A percentile compares a stretch with the other conserved stretches of the same genome.
phyloP scores from a whole-genome alignment of 2,797 vertebrate species.

The Clarias laeviceps region DNA sequence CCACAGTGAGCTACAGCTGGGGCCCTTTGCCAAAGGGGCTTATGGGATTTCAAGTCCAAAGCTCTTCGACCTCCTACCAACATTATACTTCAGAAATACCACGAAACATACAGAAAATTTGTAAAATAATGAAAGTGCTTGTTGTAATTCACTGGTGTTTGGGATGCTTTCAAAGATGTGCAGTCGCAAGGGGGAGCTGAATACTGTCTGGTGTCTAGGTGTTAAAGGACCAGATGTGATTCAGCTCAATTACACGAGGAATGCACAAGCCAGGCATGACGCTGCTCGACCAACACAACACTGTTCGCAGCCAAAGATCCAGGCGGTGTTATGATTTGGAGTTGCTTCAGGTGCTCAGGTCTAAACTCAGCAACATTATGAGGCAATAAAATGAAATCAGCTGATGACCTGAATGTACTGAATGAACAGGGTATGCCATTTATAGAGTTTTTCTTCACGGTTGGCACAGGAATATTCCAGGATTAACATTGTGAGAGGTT shows the following conservation, averaged over 20 bases:
- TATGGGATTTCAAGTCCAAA: conserved; percentile 31
- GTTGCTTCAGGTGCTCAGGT: too few relatives aligned
- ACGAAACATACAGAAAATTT: not conserved
- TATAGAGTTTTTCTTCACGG: too few relatives aligned
- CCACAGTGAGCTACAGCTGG: conserved; percentile 35
- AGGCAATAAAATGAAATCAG: too few relatives aligned
- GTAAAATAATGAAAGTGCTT: not conserved
- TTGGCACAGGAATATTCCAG: too few relatives aligned
- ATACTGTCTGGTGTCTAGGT: not conserved
- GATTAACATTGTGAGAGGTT: too few relatives aligned
- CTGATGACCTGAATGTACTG: too few relatives aligned
- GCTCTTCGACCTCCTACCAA: not conserved
- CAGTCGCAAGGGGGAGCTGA: too few relatives aligned
- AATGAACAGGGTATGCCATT: too few relatives aligned
- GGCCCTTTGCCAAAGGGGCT: conserved; percentile 20
- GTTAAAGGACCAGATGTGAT: not conserved
- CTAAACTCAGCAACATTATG: too few relatives aligned
- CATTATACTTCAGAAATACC: not conserved
- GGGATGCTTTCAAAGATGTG: not conserved
- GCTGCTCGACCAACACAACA: not conserved
- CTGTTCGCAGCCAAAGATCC: not conserved
- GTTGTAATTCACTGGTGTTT: not conserved
- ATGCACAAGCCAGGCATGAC: not conserved
- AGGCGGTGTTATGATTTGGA: too few relatives aligned
- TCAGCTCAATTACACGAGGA: not conserved